Evolutionary conservation across 2,797 vertebrate genomes (phyloP).

Genomic region (Lates japonicus): DNA sequence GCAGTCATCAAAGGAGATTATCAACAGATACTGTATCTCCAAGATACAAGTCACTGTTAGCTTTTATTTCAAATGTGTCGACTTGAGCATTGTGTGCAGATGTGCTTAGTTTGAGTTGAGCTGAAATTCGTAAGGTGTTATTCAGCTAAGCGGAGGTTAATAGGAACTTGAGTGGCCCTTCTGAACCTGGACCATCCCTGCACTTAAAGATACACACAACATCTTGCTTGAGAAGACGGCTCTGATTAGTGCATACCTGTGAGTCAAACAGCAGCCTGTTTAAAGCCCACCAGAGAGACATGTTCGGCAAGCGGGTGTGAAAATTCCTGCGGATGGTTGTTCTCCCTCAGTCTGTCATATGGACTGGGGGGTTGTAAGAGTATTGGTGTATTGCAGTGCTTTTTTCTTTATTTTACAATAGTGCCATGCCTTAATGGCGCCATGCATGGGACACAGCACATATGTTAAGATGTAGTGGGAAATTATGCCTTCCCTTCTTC

Average conservation of each 20-base stretch:
- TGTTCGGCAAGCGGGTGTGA: conserved; percentile 61
- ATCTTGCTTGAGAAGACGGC: conserved; percentile 32
- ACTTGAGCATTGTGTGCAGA: conserved; percentile 16
- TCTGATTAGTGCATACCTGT: conserved; percentile 68
- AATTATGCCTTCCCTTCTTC: conserved; percentile 43
- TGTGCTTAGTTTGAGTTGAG: conserved; percentile 10
- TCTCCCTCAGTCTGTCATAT: conserved; percentile 13
- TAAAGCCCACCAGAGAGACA: conserved; percentile 39
- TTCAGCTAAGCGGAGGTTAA: conserved; percentile 15
- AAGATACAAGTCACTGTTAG: background rate
- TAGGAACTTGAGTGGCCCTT: conserved; percentile 13
- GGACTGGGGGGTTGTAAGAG: conserved; percentile 11
- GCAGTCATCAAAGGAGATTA: conserved; percentile 7
- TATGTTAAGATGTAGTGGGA: conserved; percentile 52
- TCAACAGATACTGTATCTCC: conserved; percentile 6
- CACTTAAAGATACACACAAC: conserved; percentile 18
- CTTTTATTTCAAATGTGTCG: conserved; percentile 19
- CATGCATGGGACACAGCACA: conserved; percentile 29
- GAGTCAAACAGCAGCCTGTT: conserved; percentile 64
- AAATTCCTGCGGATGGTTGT: conserved; percentile 50
- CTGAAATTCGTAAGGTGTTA: conserved; percentile 26
- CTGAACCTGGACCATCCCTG: conserved; percentile 26
- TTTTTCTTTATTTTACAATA: conserved; percentile 2
- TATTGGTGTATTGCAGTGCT: conserved; percentile 1
- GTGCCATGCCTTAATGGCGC: conserved; percentile 10